phyloP scores from a whole-genome alignment of 2,113 vertebrate genomes.

The Pseudorasbora parva region DNA sequence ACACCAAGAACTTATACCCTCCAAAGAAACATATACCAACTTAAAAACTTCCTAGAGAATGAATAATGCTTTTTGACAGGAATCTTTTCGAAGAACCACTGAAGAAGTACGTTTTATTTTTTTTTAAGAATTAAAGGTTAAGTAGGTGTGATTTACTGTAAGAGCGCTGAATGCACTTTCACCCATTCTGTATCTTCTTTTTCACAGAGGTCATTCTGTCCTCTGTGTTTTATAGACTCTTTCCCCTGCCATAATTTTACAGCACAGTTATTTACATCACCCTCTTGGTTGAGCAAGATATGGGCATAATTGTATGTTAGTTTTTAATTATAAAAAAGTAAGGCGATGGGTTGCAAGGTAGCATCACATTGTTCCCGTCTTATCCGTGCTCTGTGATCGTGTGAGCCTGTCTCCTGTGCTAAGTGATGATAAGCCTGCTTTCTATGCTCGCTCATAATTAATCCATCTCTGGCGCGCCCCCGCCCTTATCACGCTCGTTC shows the following conservation, averaged over 20 bases:
- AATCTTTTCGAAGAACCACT: background rate
- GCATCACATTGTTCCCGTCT: conserved; percentile 89
- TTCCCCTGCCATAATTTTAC: conserved; percentile 71
- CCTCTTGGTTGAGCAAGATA: conserved; percentile 87
- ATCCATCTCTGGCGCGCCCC: conserved; percentile 93
- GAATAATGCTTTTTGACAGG: background rate
- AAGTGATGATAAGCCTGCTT: conserved; percentile 92
- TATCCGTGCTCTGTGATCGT: conserved; percentile 91
- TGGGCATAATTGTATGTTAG: conserved; percentile 89
- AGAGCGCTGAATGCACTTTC: background rate
- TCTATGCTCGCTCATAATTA: conserved; percentile 96
- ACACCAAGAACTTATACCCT: background rate
- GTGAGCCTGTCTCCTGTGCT: conserved; percentile 92
- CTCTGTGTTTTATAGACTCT: conserved; percentile 29
- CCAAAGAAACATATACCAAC: background rate
- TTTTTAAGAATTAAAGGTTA: background rate
- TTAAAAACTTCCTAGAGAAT: background rate
- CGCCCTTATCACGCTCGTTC: conserved; percentile 88
- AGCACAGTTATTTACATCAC: conserved; percentile 85
- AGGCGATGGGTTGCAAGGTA: conserved; percentile 88
- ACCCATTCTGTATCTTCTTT: background rate
- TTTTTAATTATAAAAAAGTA: conserved; percentile 92
- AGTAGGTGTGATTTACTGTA: background rate
- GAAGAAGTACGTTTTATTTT: background rate
- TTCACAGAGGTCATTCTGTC: conserved; percentile 27